A percentile compares a stretch with the other conserved stretches of the same genome.
Evolutionary conservation across 2,113 vertebrate species (phyloP).

Genomic region (Lepus europaeus): DNA sequence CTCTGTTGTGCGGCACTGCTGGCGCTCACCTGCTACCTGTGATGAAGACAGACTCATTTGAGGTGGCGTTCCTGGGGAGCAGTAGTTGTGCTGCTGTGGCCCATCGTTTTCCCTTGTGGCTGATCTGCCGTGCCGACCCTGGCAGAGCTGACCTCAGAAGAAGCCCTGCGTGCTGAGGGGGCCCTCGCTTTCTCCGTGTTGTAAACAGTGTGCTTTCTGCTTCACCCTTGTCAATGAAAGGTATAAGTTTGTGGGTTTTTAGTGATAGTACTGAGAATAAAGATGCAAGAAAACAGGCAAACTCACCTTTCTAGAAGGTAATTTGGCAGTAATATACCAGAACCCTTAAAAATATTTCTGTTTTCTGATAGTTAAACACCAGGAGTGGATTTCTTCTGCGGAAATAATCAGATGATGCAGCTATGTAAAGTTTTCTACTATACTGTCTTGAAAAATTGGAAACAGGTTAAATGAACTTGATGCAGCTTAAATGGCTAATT

Average conservation of each 20-base stretch:
- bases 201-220: slow-evolving; percentile 19
- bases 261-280: background rate
- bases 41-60: slow-evolving; percentile 86
- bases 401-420: slow-evolving; percentile 29
- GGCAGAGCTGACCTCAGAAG: slow-evolving; percentile 78
- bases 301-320: background rate
- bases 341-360: slow-evolving; percentile 14
- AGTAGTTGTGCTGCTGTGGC: slow-evolving; percentile 84
- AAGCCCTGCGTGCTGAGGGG: slow-evolving; percentile 64
- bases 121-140: slow-evolving; percentile 81
- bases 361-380: slow-evolving; percentile 27
- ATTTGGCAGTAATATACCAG: background rate
- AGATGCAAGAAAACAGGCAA: background rate
- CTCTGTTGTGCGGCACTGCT: slow-evolving; percentile 79
- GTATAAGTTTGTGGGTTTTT: background rate
- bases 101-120: slow-evolving; percentile 82
- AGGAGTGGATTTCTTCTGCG: background rate
- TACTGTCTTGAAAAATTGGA: slow-evolving; percentile 10
- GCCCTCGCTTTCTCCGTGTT: slow-evolving; percentile 73
- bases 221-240: slow-evolving; percentile 39
- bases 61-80: slow-evolving; percentile 86
- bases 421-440: background rate
- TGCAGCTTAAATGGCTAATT: slow-evolving; percentile 7
- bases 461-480: background rate
- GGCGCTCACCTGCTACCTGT: slow-evolving; percentile 80